Evolutionary conservation across 1,140 invertebrate species (phyloP).

Genomic region (Brachionus rubens): DNA sequence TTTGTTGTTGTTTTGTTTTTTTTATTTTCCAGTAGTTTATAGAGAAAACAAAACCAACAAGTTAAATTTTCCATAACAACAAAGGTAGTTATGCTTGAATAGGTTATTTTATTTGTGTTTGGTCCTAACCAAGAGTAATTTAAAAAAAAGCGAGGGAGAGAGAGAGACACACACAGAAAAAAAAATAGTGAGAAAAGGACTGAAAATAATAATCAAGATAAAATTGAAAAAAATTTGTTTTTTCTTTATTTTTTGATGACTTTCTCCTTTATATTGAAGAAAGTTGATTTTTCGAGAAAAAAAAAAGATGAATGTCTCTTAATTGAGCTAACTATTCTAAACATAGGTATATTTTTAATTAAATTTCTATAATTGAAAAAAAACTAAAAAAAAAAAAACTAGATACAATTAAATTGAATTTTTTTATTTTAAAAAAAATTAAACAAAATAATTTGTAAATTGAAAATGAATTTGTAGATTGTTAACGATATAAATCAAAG

Average conservation of each 20-base stretch:
- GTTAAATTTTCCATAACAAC: constrained; percentile 19
- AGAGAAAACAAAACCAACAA: too few relatives aligned
- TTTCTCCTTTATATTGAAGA: neutral
- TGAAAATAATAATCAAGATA: too few relatives aligned
- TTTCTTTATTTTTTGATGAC: constrained; percentile 27
- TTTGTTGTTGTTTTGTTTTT: neutral
- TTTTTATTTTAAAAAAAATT: too few relatives aligned
- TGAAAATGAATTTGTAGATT: too few relatives aligned
- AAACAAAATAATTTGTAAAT: too few relatives aligned
- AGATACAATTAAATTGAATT: too few relatives aligned
- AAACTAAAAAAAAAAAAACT: too few relatives aligned
- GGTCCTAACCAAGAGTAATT: constrained; percentile 18
- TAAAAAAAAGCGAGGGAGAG: neutral
- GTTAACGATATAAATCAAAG: too few relatives aligned
- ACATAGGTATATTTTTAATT: constrained; percentile 4
- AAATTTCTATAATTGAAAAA: neutral
- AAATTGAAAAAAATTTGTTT: constrained; percentile 25
- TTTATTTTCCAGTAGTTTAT: constrained; percentile 12
- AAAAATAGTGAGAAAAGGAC: constrained; percentile 32
- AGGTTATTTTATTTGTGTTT: constrained; percentile 28
- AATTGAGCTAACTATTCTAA: constrained; percentile 15
- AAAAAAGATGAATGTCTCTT: constrained; percentile 15
- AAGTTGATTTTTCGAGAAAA: constrained; percentile 2
- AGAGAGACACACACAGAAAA: neutral
- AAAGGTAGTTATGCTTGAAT: constrained; percentile 36